Evolutionary conservation across 2,888 invertebrate genomes (phyloP), one percentile per base, ranked within the genome.

Genomic region (Stictocephala bisonia): DNA sequence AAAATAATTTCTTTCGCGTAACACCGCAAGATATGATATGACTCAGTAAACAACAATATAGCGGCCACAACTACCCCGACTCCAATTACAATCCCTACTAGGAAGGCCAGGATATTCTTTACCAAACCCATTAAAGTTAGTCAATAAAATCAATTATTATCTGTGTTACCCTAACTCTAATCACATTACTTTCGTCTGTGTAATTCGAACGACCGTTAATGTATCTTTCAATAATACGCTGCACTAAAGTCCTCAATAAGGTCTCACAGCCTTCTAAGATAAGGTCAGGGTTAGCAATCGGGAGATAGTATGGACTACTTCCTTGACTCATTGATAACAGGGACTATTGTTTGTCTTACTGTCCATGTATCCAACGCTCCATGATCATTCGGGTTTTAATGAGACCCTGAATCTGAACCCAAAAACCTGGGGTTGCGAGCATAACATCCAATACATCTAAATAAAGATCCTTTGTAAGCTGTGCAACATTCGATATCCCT

Each of bases 321-420:
- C 4, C 15, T n/a, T 58, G 58, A 31, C 58, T 58, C 58, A 58
- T 58, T n/a, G n/a, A n/a, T n/a, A n/a, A n/a, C n/a, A n/a, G n/a
- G n/a, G n/a, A n/a, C n/a, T n/a, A n/a, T n/a, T n/a, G n/a, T n/a
- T n/a, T n/a, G n/a, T n/a, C n/a, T n/a, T n/a, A n/a, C n/a, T n/a
- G n/a, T n/a, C n/a, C n/a, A n/a, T n/a, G n/a, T n/a, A n/a, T 2
- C 7, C 15, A 53, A 6, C 53, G 6, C 7, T 26, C 24, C 26
- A 53, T n/a, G n/a, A 53, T 53, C n/a, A 53, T 26, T n/a, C 13
- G 26, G 2, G 24, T 53, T 26, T n/a, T 24, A n/a, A 26, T 27
- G 27, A 13, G 3, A 13, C 15, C 3, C 13, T 53, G 3, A 6
- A 53, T 15, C 3, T 2, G 2, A n/a, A 7, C 53, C 53, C 53